Conservation (phyloP, 2,113 vertebrate species). For the Oxyruncus cristatus region DNA sequence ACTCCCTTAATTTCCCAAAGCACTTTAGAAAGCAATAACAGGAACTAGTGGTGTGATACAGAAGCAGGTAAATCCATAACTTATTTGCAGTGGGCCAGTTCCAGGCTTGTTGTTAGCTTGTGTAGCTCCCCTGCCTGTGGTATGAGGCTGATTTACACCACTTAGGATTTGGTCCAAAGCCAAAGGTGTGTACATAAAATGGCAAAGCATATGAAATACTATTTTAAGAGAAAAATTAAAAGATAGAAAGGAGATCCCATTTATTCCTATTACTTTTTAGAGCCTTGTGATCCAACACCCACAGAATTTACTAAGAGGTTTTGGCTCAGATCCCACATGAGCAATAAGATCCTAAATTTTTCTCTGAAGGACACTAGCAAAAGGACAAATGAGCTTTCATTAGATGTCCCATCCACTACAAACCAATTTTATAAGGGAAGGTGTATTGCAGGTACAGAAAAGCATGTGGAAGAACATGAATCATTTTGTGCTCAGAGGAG, state of each 20-base stretch:
- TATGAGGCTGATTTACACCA: background rate
- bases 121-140: background rate
- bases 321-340: background rate
- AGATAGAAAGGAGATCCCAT: background rate
- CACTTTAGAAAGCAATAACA: conserved; percentile 9
- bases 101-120: background rate
- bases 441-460: background rate
- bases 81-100: background rate
- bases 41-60: background rate
- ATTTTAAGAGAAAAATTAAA: background rate
- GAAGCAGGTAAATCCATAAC: background rate
- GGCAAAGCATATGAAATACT: background rate
- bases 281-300: background rate
- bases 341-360: background rate
- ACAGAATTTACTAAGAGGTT: background rate
- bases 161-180: background rate
- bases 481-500: background rate
- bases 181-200: background rate
- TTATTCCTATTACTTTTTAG: background rate
- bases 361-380: background rate
- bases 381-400: background rate
- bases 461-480: background rate
- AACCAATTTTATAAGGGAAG: background rate
- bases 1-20: conserved; percentile 2
- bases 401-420: background rate